Conservation (phyloP, 2,113 vertebrate species). For the Octodon degus region DNA sequence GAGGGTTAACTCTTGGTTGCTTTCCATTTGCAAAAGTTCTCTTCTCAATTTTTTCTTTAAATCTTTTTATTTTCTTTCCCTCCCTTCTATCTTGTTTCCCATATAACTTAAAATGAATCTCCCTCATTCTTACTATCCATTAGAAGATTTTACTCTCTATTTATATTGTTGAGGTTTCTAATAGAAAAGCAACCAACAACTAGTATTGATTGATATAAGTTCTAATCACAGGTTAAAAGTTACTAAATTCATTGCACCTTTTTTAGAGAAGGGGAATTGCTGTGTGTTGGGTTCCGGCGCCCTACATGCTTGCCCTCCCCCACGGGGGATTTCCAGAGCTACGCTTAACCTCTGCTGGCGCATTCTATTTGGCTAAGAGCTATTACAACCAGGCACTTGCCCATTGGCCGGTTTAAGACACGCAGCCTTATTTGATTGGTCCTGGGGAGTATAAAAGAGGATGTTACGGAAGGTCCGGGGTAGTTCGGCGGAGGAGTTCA, state of each 20-base stretch:
- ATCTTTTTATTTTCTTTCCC: neutral
- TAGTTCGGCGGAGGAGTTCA: too few relatives aligned
- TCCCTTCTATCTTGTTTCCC: neutral
- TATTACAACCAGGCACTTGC: too few relatives aligned
- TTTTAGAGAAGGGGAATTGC: neutral
- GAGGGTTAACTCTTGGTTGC: neutral
- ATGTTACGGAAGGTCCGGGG: too few relatives aligned
- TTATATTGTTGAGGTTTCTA: neutral
- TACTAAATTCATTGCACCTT: constrained; percentile 55
- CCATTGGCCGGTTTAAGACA: too few relatives aligned
- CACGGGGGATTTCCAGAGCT: too few relatives aligned
- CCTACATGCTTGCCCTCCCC: too few relatives aligned
- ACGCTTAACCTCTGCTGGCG: too few relatives aligned
- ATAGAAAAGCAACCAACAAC: neutral
- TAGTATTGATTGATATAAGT: constrained; percentile 62
- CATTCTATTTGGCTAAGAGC: too few relatives aligned
- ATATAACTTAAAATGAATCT: neutral
- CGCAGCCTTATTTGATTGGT: too few relatives aligned
- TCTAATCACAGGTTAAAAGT: constrained; percentile 63
- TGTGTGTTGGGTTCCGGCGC: too few relatives aligned
- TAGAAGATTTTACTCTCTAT: neutral
- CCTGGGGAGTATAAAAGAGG: too few relatives aligned
- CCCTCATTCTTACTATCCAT: neutral
- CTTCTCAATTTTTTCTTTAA: neutral
- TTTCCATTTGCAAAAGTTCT: neutral